phyloP scores from a whole-genome alignment of 1,140 invertebrate species.

The Amphibalanus amphitrite region DNA sequence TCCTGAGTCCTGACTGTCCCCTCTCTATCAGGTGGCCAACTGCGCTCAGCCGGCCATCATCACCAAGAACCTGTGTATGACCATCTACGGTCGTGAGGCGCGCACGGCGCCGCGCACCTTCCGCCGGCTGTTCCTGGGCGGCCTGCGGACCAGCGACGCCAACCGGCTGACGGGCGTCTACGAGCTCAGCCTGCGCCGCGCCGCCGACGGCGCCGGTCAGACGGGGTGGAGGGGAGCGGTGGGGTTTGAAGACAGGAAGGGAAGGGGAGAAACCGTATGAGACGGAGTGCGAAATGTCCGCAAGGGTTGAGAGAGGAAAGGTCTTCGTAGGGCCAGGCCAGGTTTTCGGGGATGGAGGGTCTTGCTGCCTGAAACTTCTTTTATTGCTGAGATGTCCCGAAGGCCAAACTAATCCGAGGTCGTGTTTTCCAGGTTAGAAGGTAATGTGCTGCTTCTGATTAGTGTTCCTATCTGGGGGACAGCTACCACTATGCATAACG shows the following conservation, averaged over 20 bases:
- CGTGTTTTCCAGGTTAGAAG: no score
- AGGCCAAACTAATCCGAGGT: no score
- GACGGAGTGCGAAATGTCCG: slow-evolving; percentile 15
- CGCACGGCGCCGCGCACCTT: slow-evolving; percentile 76
- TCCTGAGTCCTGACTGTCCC: neutral
- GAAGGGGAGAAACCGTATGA: slow-evolving; percentile 12
- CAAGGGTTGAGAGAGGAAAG: no score
- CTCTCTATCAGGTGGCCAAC: slow-evolving; percentile 66
- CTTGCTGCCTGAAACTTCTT: no score
- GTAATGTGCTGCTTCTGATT: no score
- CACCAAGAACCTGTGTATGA: slow-evolving; percentile 93
- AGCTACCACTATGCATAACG: no score
- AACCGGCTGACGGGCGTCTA: slow-evolving; percentile 93
- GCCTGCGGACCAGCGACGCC: slow-evolving; percentile 67
- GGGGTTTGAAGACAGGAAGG: slow-evolving; percentile 1
- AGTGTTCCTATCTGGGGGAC: no score
- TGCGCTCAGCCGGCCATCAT: slow-evolving; percentile 92
- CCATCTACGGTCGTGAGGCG: slow-evolving; percentile 91
- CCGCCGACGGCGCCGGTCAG: slow-evolving; percentile 68
- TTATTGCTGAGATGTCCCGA: no score
- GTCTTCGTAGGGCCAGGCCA: no score
- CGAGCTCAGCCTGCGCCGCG: slow-evolving; percentile 74
- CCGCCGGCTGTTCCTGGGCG: slow-evolving; percentile 78
- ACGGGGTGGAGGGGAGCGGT: slow-evolving; percentile 26
- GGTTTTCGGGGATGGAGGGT: no score